These are phyloP conservation scores for Chelonus formosanus DNA, from an alignment of 2,888 invertebrate genomes.

Conservation along the genomic window DNA sequence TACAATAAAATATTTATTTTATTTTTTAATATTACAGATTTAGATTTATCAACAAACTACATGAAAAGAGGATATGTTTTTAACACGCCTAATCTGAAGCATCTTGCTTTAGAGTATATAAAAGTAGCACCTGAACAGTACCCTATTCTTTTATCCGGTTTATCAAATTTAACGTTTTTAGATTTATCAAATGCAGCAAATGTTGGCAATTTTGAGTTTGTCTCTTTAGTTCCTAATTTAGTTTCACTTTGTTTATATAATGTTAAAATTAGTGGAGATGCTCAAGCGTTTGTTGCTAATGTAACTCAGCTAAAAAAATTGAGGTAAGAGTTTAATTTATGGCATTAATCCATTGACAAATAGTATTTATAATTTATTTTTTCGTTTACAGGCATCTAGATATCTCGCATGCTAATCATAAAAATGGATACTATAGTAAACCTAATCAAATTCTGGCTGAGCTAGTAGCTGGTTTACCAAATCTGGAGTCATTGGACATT, in stretches of 20 bases:
- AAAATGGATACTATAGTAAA: constrained; percentile 77
- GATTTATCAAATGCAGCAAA: constrained; percentile 77
- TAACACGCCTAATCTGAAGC: constrained; percentile 70
- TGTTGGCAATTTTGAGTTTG: constrained; percentile 73
- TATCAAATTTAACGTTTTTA: constrained; percentile 73
- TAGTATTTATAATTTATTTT: constrained; percentile 54
- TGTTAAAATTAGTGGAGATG: constrained; percentile 67
- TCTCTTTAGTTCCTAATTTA: constrained; percentile 74
- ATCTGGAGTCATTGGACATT: constrained; percentile 87
- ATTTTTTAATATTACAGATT: constrained; percentile 25
- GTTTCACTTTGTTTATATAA: constrained; percentile 82
- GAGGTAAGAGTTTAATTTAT: constrained; percentile 60
- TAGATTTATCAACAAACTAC: constrained; percentile 35
- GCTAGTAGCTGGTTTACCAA: constrained; percentile 78
- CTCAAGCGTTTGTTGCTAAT: constrained; percentile 48
- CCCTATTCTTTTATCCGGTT: constrained; percentile 69
- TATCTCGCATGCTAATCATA: constrained; percentile 79
- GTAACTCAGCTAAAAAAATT: constrained; percentile 66
- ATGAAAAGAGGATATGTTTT: constrained; percentile 67
- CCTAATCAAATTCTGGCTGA: constrained; percentile 78
- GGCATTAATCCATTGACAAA: constrained; percentile 58
- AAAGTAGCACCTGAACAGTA: constrained; percentile 68
- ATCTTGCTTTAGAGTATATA: constrained; percentile 70
- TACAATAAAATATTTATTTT: constrained; percentile 12
- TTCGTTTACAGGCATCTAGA: constrained; percentile 77